phyloP scores from a whole-genome alignment of 2,113 vertebrate genomes.

The Polypterus bichir region DNA sequence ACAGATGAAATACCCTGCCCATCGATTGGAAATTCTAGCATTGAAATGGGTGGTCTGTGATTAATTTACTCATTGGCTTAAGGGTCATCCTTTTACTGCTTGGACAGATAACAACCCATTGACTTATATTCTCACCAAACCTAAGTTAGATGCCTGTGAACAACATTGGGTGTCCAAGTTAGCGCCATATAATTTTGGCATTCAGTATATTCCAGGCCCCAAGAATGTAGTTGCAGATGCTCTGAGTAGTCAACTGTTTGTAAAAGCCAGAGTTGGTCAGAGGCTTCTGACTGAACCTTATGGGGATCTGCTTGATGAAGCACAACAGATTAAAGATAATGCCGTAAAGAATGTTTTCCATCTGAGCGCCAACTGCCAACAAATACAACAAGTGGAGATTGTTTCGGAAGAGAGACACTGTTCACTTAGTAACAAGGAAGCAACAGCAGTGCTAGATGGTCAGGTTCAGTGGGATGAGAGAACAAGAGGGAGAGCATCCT shows the following conservation, averaged over 20 bases:
- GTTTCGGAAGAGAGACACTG: too few species aligned
- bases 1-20: constrained; percentile 10
- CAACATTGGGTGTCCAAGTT: constrained; percentile 17
- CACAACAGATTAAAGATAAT: too few species aligned
- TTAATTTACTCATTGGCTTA: constrained; percentile 19
- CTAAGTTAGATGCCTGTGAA: constrained; percentile 14
- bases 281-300: neutral
- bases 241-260: constrained; percentile 8
- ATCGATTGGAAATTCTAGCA: constrained; percentile 5
- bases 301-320: too few species aligned
- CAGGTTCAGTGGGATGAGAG: neutral
- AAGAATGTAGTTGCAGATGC: constrained; percentile 8
- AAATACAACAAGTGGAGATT: too few species aligned
- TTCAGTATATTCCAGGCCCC: neutral
- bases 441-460: neutral
- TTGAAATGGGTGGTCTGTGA: constrained; percentile 12
- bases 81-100: neutral
- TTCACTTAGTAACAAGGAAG: neutral
- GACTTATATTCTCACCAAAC: constrained; percentile 13
- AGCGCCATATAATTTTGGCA: constrained; percentile 3
- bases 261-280: neutral
- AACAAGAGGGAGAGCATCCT: neutral
- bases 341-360: too few species aligned
- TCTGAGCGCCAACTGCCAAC: too few species aligned
- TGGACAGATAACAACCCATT: constrained; percentile 4